A percentile compares a stretch with the other conserved stretches of the same genome.
Conservation (phyloP, 2,888 invertebrate species). For the Pyralis farinalis region DNA sequence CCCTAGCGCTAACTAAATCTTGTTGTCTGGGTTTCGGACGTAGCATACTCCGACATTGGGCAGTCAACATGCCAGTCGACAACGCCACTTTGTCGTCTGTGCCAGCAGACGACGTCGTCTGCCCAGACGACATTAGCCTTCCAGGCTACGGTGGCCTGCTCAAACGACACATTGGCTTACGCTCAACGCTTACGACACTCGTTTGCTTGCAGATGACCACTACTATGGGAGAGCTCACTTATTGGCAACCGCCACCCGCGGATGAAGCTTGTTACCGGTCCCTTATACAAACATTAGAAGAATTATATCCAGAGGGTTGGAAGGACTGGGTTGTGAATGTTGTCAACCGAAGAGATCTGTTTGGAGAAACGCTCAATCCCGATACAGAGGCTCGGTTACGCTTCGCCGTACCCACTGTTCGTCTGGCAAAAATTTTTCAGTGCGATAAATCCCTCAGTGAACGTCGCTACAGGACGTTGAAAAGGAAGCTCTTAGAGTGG, state of each 20-base stretch:
- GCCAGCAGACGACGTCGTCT: too few species aligned
- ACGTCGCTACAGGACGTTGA: background rate
- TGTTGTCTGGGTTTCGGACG: too few species aligned
- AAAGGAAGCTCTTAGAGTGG: background rate
- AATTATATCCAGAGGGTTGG: background rate
- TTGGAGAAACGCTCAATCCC: background rate
- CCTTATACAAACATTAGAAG: background rate
- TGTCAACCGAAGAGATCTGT: background rate
- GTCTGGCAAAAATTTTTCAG: background rate
- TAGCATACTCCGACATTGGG: too few species aligned
- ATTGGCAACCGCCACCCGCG: background rate
- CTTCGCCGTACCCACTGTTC: background rate
- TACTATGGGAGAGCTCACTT: background rate
- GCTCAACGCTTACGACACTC: background rate
- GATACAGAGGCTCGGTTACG: background rate
- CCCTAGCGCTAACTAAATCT: too few species aligned
- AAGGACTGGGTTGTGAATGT: background rate
- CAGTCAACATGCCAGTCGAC: too few species aligned
- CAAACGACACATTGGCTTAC: background rate
- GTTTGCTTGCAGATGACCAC: background rate
- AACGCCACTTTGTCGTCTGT: too few species aligned
- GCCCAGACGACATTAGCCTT: too few species aligned
- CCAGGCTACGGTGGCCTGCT: background rate
- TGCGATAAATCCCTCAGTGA: background rate
- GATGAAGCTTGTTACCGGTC: background rate